Base-by-base conservation (phyloP, 1,140 invertebrate genomes). In the Anagrus nilaparvatae region DNA sequence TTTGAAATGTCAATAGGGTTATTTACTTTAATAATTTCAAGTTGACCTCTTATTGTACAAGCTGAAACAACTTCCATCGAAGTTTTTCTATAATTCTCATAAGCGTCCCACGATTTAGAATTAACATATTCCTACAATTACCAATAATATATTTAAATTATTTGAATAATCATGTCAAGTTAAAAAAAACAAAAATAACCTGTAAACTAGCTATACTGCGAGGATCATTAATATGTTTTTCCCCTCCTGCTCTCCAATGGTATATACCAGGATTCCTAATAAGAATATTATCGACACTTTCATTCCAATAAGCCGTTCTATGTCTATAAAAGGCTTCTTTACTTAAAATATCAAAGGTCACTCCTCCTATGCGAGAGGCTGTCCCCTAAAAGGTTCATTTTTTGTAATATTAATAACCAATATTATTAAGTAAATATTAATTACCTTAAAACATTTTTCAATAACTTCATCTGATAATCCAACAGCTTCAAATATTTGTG, bases 401-500 rank as follows among this genome's bases (percentile, higher is more conserved):
- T 32, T 16, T 43, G 18, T 48, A 46, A 39, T 33, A 41, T 34
- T 17, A 16, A 45, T 40, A 4, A 9, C 13, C 12, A 19, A 35
- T 19, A 28, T 32, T 33, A 21, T 21, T 3, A 32, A 35, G 3
- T 20, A 44, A 37, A 31, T 27, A 20, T 23, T 19, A 46, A 27
- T 39, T 59, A 76, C 78, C 58, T 77, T 85, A 68, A 99, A 99
- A 66, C 95, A 98, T 55, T 89, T 88, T 34, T 97, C 81, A 35
- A 99, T 81, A 0, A 99, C 86, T 62, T 97, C 91, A 47, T 86
- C 75, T 28, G 84, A 79, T 6, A 99, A 65, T 10, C 96, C 96
- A 18, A 99, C 92, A 17, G 94, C 94, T 71, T 99, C 96, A 63
- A 99, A 99, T 51, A 99, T 99, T 70, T 99, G 96, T 4, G 96